Evolutionary conservation across 2,113 vertebrate species (phyloP), one percentile per base, ranked within the genome.

Genomic region (Epinephelus lanceolatus): DNA sequence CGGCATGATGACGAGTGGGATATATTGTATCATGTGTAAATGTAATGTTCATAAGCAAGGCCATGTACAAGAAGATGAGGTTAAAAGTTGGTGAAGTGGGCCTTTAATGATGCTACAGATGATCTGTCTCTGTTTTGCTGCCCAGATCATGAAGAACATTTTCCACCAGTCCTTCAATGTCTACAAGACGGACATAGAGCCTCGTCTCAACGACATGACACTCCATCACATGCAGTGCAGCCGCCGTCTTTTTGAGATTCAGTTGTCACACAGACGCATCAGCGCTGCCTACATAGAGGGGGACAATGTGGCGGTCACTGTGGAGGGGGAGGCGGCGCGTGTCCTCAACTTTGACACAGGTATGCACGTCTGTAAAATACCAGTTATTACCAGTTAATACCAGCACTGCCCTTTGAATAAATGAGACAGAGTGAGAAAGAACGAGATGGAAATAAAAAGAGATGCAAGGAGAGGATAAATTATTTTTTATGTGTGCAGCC

Each of bases 111-210:
- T 65, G 33, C 21, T 55, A 27, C 11, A 60, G 61, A 66, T 23
- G 0, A 19, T 30, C 23, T 42, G 2, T 53, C 1, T 61, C 19
- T 73, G 30, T 60, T 74, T 77, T 71, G 17, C 49, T 53, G 6
- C n/a, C 30, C 79, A 95, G 95, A 91, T 97, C 18, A 91, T 96
- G 95, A 96, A 95, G 93, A 96, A 95, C 82, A 95, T 96, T 89
- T 96, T 97, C 83, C 94, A 96, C 79, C 94, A 95, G 76, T 95
- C 93, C 33, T 96, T 96, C 80, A 96, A 93, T 0, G 92, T 91
- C 5, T 96, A 95, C 45, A 95, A 95, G 91, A 95, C 89, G 0
- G 94, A 96, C 90, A 94, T 94, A 19, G 95, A 97, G 86, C 93
- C 95, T 15, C 92, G 90, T 1, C 68, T 96, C 63, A 95, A 84